These are phyloP conservation scores for Quadriops clusia DNA, from an alignment of 2,888 invertebrate genomes.

Conservation along the genomic window DNA sequence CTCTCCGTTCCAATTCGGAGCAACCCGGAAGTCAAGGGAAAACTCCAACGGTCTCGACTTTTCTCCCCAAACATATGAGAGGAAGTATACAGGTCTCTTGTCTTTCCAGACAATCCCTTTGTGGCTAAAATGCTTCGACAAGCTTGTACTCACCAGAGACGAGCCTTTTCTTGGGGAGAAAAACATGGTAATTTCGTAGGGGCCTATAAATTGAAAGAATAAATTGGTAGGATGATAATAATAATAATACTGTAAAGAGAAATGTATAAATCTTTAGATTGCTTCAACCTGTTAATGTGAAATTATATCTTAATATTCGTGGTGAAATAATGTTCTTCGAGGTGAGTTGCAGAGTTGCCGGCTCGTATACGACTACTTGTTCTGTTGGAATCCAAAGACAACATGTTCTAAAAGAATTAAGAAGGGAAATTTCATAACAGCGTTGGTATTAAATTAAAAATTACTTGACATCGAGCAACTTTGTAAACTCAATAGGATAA, in stretches of 20 bases:
- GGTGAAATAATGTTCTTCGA: not conserved
- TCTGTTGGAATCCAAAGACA: conserved; percentile 9
- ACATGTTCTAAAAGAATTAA: conserved; percentile 8
- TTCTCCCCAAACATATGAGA: conserved; percentile 24
- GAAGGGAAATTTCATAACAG: no score
- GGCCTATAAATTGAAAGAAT: no score
- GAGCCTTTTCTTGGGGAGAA: conserved; percentile 45
- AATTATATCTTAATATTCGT: conserved; percentile 5
- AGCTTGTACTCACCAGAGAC: conserved; percentile 41
- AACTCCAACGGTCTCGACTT: conserved; percentile 22
- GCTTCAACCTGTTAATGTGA: conserved; percentile 14
- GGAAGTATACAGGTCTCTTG: conserved; percentile 26
- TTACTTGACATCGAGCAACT: no score
- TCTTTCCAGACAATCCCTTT: conserved; percentile 20
- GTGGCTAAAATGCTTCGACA: conserved; percentile 30
- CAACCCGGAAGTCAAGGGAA: conserved; percentile 25
- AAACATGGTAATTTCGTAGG: conserved; percentile 50
- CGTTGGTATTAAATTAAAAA: no score
- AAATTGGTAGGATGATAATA: no score
- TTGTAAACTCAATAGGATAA: no score
- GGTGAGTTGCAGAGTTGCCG: conserved; percentile 3
- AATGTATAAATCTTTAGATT: no score
- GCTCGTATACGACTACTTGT: conserved; percentile 4
- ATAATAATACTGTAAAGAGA: no score
- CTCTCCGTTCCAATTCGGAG: conserved; percentile 20